A percentile compares a stretch with the other conserved stretches of the same genome.
Conservation (phyloP, 2,888 invertebrate species). For the Trichopoda pennipes region DNA sequence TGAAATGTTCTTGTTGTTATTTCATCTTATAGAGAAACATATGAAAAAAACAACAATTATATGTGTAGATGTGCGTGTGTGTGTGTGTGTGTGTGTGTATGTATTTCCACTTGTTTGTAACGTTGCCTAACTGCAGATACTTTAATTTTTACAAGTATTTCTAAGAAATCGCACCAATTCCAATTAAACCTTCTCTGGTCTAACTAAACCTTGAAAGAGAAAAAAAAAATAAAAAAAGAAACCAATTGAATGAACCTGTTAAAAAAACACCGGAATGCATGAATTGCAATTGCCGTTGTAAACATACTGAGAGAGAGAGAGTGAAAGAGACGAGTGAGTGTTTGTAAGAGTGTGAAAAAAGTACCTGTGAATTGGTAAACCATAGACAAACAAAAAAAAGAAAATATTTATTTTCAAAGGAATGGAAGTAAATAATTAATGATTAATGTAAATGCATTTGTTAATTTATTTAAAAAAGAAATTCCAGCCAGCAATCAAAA, state of each 20-base stretch:
- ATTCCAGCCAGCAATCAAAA: background rate
- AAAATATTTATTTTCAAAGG: background rate
- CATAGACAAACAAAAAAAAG: background rate
- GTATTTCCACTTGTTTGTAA: background rate
- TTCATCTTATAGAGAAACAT: too few species aligned
- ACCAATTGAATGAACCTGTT: slow-evolving; percentile 19
- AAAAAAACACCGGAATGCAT: too few species aligned
- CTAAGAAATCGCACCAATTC: slow-evolving; percentile 62
- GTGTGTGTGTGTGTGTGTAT: too few species aligned
- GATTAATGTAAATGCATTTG: background rate
- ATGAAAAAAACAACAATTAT: too few species aligned
- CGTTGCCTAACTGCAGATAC: background rate
- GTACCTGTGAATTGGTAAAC: slow-evolving; percentile 18
- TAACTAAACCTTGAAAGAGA: slow-evolving; percentile 27
- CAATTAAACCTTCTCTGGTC: background rate
- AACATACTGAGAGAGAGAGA: too few species aligned
- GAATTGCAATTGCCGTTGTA: too few species aligned
- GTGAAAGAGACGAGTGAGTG: too few species aligned
- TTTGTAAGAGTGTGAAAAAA: background rate
- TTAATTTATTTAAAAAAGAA: background rate
- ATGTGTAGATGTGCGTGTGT: too few species aligned
- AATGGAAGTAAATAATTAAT: background rate
- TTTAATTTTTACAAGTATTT: slow-evolving; percentile 54
- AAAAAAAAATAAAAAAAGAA: slow-evolving; percentile 28
- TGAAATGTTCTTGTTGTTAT: too few species aligned